Percentiles rank a stretch among this genome's conserved stretches.
Conservation (phyloP, 2,113 vertebrate genomes). For the Hydrolagus affinis region DNA sequence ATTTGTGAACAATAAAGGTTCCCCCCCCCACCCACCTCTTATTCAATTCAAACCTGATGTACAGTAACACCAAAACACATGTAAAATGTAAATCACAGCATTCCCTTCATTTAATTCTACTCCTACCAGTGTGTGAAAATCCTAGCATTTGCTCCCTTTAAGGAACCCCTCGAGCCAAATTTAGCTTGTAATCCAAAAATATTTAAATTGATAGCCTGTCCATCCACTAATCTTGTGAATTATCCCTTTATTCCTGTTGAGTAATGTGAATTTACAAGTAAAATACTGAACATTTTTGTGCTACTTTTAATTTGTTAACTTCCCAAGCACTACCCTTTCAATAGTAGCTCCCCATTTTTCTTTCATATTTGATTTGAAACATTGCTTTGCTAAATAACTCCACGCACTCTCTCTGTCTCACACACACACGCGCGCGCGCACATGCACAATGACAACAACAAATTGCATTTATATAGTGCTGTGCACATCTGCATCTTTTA, state of each 20-base stretch:
- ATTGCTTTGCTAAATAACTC: too few species aligned
- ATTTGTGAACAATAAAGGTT: too few species aligned
- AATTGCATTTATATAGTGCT: too few species aligned
- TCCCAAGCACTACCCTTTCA: background rate
- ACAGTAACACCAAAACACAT: background rate
- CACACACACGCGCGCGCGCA: too few species aligned
- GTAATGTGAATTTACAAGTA: background rate
- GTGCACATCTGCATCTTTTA: too few species aligned
- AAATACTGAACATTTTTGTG: background rate
- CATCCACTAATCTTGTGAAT: background rate
- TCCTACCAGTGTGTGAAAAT: background rate
- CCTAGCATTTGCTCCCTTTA: background rate
- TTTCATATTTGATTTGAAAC: background rate
- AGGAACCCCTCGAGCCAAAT: background rate
- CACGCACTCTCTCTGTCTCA: too few species aligned
- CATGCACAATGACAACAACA: too few species aligned
- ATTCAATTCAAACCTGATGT: background rate
- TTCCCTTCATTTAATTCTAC: too few species aligned
- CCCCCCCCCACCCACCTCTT: too few species aligned
- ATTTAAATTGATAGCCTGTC: background rate
- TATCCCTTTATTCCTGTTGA: background rate
- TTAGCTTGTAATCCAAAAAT: background rate
- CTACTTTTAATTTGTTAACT: constrained; percentile 4
- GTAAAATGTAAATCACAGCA: background rate
- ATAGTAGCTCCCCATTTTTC: background rate